Evolutionary conservation across 1,140 invertebrate genomes (phyloP).

Genomic region (Trachelipus rathkii): DNA sequence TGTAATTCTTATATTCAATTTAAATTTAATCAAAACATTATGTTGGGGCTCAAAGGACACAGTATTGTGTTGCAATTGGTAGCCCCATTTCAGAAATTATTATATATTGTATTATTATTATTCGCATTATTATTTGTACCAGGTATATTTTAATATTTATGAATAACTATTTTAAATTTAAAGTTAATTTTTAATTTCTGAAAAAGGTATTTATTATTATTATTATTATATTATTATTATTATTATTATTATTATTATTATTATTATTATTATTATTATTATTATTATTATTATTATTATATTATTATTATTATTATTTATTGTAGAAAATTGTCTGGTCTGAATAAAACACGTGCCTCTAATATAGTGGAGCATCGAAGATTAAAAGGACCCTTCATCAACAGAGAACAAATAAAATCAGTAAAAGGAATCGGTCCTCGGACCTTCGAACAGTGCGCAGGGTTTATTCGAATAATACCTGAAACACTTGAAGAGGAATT

Average conservation of each 20-base stretch:
- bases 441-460: constrained; percentile 81
- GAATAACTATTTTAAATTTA: no score
- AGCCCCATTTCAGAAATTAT: no score
- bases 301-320: constrained; percentile 14
- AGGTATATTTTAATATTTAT: no score
- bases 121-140: no score
- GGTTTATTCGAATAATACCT: constrained; percentile 74
- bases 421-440: constrained; percentile 76
- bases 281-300: background rate
- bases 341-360: constrained; percentile 67
- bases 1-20: no score
- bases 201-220: no score
- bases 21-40: no score
- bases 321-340: constrained; percentile 69
- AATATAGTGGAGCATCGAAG: constrained; percentile 71
- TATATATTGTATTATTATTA: no score
- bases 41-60: no score
- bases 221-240: constrained; percentile 2
- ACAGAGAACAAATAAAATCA: constrained; percentile 66
- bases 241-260: constrained; percentile 16
- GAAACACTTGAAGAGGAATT: constrained; percentile 45
- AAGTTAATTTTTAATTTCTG: no score
- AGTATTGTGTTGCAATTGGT: no score
- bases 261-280: background rate
- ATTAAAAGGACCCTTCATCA: constrained; percentile 65